These are phyloP conservation scores for Scaptomyza parva DNA, from an alignment of 2,888 invertebrate genomes.

Conservation along the genomic window DNA sequence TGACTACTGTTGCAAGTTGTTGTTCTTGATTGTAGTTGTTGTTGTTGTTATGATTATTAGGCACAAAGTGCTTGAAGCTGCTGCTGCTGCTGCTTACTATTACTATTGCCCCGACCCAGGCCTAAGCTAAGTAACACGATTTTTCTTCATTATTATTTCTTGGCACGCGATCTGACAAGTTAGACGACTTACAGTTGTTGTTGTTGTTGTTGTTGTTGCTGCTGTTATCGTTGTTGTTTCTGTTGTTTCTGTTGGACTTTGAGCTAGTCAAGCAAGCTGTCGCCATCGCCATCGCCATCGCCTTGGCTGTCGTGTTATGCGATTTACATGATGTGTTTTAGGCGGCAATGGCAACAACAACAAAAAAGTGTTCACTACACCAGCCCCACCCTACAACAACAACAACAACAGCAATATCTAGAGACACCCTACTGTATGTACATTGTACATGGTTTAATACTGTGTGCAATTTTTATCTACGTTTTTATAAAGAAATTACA, in stretches of 20 bases:
- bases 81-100: slow-evolving; percentile 29
- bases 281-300: slow-evolving; percentile 61
- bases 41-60: slow-evolving; percentile 59
- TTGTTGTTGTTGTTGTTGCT: slow-evolving; percentile 21
- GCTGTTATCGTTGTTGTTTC: slow-evolving; percentile 26
- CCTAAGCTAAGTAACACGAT: slow-evolving; percentile 78
- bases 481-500: slow-evolving; percentile 66
- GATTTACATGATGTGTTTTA: slow-evolving; percentile 69
- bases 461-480: slow-evolving; percentile 5
- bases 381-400: slow-evolving; percentile 5
- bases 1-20: slow-evolving; percentile 5
- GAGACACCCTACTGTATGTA: not conserved
- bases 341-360: slow-evolving; percentile 42
- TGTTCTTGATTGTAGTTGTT: slow-evolving; percentile 27
- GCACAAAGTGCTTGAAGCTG: slow-evolving; percentile 63
- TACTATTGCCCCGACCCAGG: slow-evolving; percentile 40
- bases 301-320: slow-evolving; percentile 69
- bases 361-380: slow-evolving; percentile 35
- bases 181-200: slow-evolving; percentile 51
- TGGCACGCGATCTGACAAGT: slow-evolving; percentile 80
- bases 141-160: slow-evolving; percentile 80
- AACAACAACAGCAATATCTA: no score
- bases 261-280: slow-evolving; percentile 76
- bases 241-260: slow-evolving; percentile 59
- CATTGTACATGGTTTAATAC: no score